These are phyloP conservation scores for Rhodinocichla rosea DNA, from an alignment of 2,113 vertebrate species.

Conservation along the genomic window DNA sequence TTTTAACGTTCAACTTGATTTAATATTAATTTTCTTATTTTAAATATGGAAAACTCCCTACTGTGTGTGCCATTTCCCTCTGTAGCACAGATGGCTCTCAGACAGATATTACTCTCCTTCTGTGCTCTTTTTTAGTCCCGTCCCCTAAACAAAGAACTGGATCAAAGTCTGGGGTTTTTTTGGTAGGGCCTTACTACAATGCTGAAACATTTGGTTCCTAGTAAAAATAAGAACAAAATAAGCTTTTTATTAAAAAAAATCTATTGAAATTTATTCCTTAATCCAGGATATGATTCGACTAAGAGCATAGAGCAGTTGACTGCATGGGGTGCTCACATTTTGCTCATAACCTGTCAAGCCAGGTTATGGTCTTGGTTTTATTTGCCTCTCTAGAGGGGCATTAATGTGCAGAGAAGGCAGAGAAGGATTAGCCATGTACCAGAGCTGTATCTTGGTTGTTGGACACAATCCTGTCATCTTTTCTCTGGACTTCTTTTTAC, in stretches of 20 bases:
- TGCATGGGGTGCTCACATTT: not conserved
- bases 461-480: not conserved
- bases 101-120: not conserved
- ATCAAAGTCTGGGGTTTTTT: not conserved
- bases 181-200: not conserved
- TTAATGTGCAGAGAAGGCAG: not conserved
- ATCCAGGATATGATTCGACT: not conserved
- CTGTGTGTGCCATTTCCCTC: slow-evolving; percentile 11
- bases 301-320: not conserved
- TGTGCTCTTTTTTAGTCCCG: not conserved
- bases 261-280: not conserved
- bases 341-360: not conserved
- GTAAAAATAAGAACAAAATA: not conserved
- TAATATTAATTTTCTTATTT: slow-evolving; percentile 22
- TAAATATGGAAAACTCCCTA: not conserved
- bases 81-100: slow-evolving; percentile 27
- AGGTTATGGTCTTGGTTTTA: not conserved
- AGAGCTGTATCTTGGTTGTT: not conserved
- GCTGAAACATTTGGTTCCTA: not conserved
- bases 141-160: not conserved
- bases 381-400: not conserved
- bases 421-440: not conserved
- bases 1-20: slow-evolving; percentile 14
- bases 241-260: not conserved
- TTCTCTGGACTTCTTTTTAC: not conserved